These are phyloP conservation scores for Apamea monoglypha DNA, from an alignment of 2,888 invertebrate genomes.

Conservation along the genomic window DNA sequence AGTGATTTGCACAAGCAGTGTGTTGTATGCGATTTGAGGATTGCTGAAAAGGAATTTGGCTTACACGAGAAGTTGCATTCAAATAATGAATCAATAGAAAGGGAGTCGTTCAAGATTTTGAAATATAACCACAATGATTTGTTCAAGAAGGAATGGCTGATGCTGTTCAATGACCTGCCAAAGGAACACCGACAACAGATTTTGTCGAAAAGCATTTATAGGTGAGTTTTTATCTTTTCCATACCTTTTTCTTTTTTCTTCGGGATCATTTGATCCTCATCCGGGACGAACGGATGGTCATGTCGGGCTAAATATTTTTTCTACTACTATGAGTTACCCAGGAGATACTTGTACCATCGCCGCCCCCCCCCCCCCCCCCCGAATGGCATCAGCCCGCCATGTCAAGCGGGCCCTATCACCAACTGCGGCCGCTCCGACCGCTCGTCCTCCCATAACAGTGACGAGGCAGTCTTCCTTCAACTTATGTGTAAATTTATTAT, in stretches of 20 bases:
- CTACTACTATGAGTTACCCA: too few relatives aligned
- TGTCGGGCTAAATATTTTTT: too few relatives aligned
- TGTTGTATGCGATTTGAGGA: constrained; percentile 72
- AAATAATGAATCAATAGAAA: constrained; percentile 53
- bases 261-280: too few relatives aligned
- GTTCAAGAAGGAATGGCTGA: constrained; percentile 72
- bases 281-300: too few relatives aligned
- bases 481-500: background rate
- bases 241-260: background rate
- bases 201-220: constrained; percentile 59
- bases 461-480: background rate
- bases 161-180: constrained; percentile 70
- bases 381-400: too few relatives aligned
- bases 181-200: constrained; percentile 53
- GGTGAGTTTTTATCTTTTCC: constrained; percentile 36
- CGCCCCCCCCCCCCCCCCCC: too few relatives aligned
- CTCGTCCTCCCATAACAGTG: too few relatives aligned
- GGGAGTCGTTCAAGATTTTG: constrained; percentile 72
- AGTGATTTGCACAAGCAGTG: constrained; percentile 67
- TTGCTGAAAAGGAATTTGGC: constrained; percentile 70
- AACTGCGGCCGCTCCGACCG: too few relatives aligned
- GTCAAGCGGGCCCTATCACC: too few relatives aligned
- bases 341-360: too few relatives aligned
- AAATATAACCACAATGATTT: constrained; percentile 70
- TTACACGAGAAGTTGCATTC: constrained; percentile 72